A percentile compares a stretch with the other conserved stretches of the same genome.
These are phyloP conservation scores for Ciconia stormi DNA, from an alignment of 2,113 vertebrate genomes.

Conservation along the genomic window DNA sequence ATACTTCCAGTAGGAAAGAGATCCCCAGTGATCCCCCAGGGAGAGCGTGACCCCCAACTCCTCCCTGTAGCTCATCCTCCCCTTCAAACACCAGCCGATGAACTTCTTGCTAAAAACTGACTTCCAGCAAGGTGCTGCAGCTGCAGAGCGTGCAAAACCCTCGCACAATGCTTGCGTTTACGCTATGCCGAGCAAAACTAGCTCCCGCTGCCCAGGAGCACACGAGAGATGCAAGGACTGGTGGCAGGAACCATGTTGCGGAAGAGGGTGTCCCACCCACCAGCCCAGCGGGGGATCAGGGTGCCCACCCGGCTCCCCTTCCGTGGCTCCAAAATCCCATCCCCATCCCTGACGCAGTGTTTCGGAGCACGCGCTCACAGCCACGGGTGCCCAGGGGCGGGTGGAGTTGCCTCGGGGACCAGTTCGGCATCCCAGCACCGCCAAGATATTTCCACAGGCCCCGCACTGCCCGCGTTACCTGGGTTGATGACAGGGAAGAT, in stretches of 20 bases:
- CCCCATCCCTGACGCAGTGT: fast-evolving
- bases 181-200: not conserved
- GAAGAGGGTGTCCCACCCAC: not conserved
- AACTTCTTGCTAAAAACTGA: not conserved
- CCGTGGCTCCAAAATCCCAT: not conserved
- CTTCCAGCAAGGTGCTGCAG: not conserved
- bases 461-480: slow-evolving; percentile 59
- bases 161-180: fast-evolving
- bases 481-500: slow-evolving; percentile 75
- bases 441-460: not conserved
- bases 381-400: fast-evolving
- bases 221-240: not conserved
- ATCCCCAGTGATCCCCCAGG: not conserved
- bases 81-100: not conserved
- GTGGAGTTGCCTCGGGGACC: not conserved
- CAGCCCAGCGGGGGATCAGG: not conserved
- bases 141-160: not conserved
- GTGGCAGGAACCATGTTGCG: fast-evolving
- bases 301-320: not conserved
- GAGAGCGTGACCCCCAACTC: not conserved
- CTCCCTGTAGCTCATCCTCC: not conserved
- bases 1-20: not conserved
- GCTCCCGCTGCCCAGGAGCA: not conserved
- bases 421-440: not conserved
- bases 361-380: fast-evolving